A percentile compares a stretch with the other conserved stretches of the same genome.
These are phyloP conservation scores for Tanytarsus gracilentus DNA, from an alignment of 2,888 invertebrate genomes.

Conservation along the genomic window DNA sequence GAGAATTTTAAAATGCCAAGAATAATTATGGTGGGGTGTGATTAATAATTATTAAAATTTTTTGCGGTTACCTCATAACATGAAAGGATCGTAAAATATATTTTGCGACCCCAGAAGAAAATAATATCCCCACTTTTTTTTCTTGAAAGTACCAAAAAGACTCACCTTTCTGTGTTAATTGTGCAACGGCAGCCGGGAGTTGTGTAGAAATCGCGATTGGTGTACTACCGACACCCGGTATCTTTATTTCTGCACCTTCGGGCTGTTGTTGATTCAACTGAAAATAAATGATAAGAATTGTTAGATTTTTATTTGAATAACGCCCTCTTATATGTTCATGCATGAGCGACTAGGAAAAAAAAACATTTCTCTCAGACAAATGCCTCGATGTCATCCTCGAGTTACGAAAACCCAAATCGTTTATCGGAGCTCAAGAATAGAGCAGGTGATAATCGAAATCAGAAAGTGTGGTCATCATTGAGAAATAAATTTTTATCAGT, in stretches of 20 bases:
- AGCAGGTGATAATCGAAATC: not conserved
- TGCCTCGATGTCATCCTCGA: conserved; percentile 26
- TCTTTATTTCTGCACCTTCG: conserved; percentile 50
- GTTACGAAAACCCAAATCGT: not conserved
- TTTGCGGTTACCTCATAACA: too few relatives aligned
- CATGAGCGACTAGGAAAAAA: not conserved
- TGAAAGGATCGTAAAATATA: too few relatives aligned
- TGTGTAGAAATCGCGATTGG: conserved; percentile 53
- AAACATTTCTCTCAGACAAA: conserved; percentile 16
- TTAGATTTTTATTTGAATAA: conserved; percentile 5
- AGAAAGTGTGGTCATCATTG: conserved; percentile 15
- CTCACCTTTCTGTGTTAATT: conserved; percentile 52
- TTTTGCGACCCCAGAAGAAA: too few relatives aligned
- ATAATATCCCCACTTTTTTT: too few relatives aligned
- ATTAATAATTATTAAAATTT: too few relatives aligned
- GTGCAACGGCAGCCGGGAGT: conserved; percentile 53
- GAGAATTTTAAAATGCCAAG: too few relatives aligned
- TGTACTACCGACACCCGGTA: conserved; percentile 50
- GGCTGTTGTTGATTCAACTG: conserved; percentile 33
- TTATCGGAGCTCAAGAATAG: conserved; percentile 17
- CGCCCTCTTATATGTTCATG: conserved; percentile 2
- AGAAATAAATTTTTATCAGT: too few relatives aligned
- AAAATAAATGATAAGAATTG: not conserved
- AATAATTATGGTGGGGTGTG: too few relatives aligned
- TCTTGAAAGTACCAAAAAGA: not conserved